Percentiles rank a stretch among this genome's conserved stretches.
Evolutionary conservation across 2,797 vertebrate species (phyloP).

Genomic region (Xiphophorus birchmanni): DNA sequence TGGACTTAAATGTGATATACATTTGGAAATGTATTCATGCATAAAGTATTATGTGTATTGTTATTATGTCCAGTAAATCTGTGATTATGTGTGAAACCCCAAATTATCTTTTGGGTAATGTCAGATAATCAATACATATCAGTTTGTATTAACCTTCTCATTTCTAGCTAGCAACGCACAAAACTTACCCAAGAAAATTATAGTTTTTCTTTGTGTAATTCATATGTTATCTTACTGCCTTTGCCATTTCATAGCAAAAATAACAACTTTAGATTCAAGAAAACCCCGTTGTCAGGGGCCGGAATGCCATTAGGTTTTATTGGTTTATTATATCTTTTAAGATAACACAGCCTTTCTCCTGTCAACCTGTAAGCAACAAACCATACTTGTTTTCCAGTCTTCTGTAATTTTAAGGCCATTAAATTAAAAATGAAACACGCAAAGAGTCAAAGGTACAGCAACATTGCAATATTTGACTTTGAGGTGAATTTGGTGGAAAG

Average conservation of each 20-base stretch:
- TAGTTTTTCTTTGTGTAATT: background rate
- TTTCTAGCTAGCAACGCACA: background rate
- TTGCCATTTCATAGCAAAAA: no score
- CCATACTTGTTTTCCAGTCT: background rate
- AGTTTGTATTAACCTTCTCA: background rate
- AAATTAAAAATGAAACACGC: background rate
- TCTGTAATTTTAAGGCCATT: background rate
- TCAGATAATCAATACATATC: background rate
- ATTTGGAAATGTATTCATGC: background rate
- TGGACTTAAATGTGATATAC: background rate
- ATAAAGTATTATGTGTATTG: background rate
- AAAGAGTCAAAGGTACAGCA: no score
- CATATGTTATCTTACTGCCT: no score
- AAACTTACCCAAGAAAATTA: background rate
- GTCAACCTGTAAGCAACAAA: no score
- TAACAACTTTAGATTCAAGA: no score
- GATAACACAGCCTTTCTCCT: no score
- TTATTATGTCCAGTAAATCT: background rate
- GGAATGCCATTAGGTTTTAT: no score
- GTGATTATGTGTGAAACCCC: background rate
- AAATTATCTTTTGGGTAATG: background rate
- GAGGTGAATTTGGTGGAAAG: background rate
- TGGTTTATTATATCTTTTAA: no score
- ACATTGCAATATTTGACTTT: background rate
- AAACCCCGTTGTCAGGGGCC: no score